These are phyloP conservation scores for Ptilorrhoa leucosticta DNA, from an alignment of 2,113 vertebrate genomes.

Conservation along the genomic window DNA sequence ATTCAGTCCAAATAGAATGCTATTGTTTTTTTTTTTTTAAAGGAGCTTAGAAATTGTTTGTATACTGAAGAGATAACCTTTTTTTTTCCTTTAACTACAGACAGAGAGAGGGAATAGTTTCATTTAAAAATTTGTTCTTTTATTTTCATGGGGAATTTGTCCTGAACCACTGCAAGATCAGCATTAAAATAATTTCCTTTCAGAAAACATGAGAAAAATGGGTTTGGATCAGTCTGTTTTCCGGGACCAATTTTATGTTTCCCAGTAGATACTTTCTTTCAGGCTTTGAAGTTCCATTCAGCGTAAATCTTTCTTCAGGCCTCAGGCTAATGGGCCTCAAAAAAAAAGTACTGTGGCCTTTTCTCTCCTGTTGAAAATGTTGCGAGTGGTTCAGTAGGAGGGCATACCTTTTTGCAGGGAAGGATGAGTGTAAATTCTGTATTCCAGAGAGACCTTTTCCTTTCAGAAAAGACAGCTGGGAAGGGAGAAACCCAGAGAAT, in stretches of 20 bases:
- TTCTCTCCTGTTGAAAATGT: neutral
- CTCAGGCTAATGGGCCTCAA: neutral
- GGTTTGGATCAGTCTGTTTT: neutral
- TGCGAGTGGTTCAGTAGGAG: neutral
- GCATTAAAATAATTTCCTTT: neutral
- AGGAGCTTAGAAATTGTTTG: neutral
- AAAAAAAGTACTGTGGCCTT: neutral
- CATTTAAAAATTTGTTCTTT: neutral
- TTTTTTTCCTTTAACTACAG: neutral
- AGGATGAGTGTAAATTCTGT: neutral
- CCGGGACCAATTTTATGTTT: neutral
- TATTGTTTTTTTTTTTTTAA: neutral
- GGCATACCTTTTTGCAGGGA: neutral
- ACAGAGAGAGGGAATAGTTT: neutral
- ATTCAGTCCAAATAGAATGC: neutral
- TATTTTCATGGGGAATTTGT: neutral
- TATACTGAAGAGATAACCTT: neutral
- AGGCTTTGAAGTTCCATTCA: neutral
- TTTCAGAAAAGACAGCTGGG: neutral
- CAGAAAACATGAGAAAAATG: neutral
- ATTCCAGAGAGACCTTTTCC: neutral
- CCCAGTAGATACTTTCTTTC: neutral
- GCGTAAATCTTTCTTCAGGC: neutral
- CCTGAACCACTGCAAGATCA: neutral
- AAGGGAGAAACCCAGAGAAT: neutral